These are phyloP conservation scores for Pachypeltis micranthus DNA, from an alignment of 1,140 invertebrate species.

Conservation along the genomic window DNA sequence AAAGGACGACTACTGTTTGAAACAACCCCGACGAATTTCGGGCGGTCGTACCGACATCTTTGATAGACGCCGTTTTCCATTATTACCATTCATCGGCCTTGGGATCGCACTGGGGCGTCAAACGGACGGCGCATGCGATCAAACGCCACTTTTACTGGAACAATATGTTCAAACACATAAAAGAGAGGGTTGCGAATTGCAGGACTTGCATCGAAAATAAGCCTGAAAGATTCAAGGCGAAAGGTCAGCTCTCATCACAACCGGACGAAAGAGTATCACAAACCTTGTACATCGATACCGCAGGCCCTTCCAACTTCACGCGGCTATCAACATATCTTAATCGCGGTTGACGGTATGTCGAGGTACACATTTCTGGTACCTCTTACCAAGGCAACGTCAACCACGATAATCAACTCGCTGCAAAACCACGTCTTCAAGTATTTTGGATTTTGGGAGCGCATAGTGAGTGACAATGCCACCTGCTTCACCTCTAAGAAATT, in stretches of 20 bases:
- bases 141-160: neutral
- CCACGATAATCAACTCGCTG: neutral
- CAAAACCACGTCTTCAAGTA: neutral
- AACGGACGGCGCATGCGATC: neutral
- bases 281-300: neutral
- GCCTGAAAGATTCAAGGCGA: neutral
- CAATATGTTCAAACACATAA: slow-evolving; percentile 1
- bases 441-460: neutral
- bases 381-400: neutral
- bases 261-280: neutral
- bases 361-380: neutral
- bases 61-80: neutral
- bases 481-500: neutral
- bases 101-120: too few species aligned
- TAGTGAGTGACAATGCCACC: neutral
- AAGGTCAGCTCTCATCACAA: neutral
- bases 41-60: neutral
- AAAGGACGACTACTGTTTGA: neutral
- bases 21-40: too few species aligned
- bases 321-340: neutral
- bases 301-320: neutral
- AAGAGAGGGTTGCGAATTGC: too few species aligned
- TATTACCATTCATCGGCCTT: too few species aligned
- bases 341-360: neutral
- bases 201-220: too few species aligned